Evolutionary conservation across 2,113 vertebrate genomes (phyloP).

Genomic region (Lepus timidus): DNA sequence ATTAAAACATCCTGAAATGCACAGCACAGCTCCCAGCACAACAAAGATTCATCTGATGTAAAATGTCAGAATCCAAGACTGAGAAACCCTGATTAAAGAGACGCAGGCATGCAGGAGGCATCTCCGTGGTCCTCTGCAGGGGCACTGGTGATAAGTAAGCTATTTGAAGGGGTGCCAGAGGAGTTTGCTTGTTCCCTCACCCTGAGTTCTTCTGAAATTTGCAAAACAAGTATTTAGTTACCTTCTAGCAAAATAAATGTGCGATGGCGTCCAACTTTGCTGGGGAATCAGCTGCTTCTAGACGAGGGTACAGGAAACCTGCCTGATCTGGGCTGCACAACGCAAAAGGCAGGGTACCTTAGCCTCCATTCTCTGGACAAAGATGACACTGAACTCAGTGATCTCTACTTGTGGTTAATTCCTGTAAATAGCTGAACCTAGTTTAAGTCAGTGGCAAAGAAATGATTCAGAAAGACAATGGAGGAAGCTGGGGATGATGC

Average conservation of each 20-base stretch:
- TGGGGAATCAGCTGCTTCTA: slow-evolving; percentile 3
- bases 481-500: slow-evolving; percentile 63
- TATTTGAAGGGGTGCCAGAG: neutral
- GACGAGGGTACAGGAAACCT: neutral
- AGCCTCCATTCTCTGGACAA: neutral
- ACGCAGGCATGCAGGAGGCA: neutral
- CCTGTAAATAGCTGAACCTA: neutral
- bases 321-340: neutral
- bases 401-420: neutral
- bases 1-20: neutral
- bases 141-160: neutral
- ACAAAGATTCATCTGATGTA: neutral
- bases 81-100: neutral
- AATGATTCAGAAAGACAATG: slow-evolving; percentile 68
- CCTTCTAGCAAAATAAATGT: slow-evolving; percentile 32
- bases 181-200: neutral
- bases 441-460: slow-evolving; percentile 20
- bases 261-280: neutral
- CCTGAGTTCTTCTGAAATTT: slow-evolving; percentile 13
- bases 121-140: neutral
- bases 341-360: neutral
- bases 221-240: slow-evolving; percentile 10
- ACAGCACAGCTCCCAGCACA: neutral
- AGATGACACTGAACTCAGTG: neutral
- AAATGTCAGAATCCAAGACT: neutral